Evolutionary conservation across 1,140 invertebrate genomes (phyloP), one percentile per base, ranked within the genome.

Genomic region (Zaprionus lachaisei): DNA sequence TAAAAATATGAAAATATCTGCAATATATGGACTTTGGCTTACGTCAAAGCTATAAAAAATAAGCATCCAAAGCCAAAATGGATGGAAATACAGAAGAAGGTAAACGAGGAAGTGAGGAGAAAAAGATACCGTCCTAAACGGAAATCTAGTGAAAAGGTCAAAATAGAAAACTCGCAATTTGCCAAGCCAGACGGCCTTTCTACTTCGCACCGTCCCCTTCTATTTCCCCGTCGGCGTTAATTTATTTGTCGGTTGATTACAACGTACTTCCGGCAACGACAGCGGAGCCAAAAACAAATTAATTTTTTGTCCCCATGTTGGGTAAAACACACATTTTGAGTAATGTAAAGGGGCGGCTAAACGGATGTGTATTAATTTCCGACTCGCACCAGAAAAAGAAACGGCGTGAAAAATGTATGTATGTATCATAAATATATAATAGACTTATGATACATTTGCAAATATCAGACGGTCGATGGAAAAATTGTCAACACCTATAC

Each of bases 171-270:
- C 73, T 72, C 73, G 49, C 80, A 89, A 87, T 87, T 87, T 87
- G 83, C 84, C 83, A 78, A 64, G 41, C 61, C 60, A 41, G 22
- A 28, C 49, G 54, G 57, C 74, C 76, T 74, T 55, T 47, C 41
- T 11, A 62, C 78, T 72, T 71, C 38, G 20, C 38, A 9, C 41
- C 24, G n/a, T 55, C 17, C 26, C 41, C 17, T 38, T 41, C 47
- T 6, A 44, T 31, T 55, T 38, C 20, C 20, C 24, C 66, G 15
- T 37, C 58, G 83, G 84, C 82, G 84, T 87, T 81, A 87, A 87
- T 87, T 87, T 87, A 87, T 87, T 87, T 87, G 84, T 90, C 84
- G 84, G 85, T 87, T 87, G 85, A 87, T 87, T 87, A 87, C 85
- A 90, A 71, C 85, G 81, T 57, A 75, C 78, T 79, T 87, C 84